Conservation (phyloP, 2,113 vertebrate genomes). For the Tragelaphus buxtoni region DNA sequence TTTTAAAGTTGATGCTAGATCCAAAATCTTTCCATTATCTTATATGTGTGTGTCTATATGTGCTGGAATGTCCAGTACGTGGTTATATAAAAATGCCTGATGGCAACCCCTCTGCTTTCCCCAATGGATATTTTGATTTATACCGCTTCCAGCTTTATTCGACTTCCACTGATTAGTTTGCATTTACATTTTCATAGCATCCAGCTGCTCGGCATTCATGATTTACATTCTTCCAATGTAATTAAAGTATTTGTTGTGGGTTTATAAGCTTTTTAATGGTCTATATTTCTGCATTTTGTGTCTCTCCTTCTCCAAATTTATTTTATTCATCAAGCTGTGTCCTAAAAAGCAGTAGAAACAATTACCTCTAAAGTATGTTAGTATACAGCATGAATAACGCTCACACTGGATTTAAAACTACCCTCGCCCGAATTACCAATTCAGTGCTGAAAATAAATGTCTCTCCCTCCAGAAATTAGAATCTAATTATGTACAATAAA, state of each 20-base stretch:
- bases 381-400: slow-evolving; percentile 68
- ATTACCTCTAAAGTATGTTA: slow-evolving; percentile 72
- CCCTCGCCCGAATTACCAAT: slow-evolving; percentile 64
- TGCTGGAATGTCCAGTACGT: slow-evolving; percentile 40
- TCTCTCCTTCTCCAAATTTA: slow-evolving; percentile 72
- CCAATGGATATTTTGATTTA: slow-evolving; percentile 69
- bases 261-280: slow-evolving; percentile 75
- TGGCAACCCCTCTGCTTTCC: slow-evolving; percentile 43
- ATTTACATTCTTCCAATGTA: slow-evolving; percentile 76
- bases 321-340: slow-evolving; percentile 77
- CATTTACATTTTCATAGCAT: slow-evolving; percentile 80
- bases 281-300: slow-evolving; percentile 75
- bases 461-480: slow-evolving; percentile 70
- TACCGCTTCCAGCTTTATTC: slow-evolving; percentile 66
- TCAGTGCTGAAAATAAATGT: slow-evolving; percentile 73
- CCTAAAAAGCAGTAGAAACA: slow-evolving; percentile 72
- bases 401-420: slow-evolving; percentile 69
- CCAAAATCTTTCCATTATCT: slow-evolving; percentile 51
- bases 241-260: slow-evolving; percentile 78
- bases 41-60: neutral
- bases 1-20: slow-evolving; percentile 43
- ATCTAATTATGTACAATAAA: slow-evolving; percentile 73
- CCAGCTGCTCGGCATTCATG: slow-evolving; percentile 70
- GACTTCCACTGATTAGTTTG: slow-evolving; percentile 71
- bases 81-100: slow-evolving; percentile 50